Conservation (phyloP, 2,888 invertebrate genomes). For the Mimachlamys varia region DNA sequence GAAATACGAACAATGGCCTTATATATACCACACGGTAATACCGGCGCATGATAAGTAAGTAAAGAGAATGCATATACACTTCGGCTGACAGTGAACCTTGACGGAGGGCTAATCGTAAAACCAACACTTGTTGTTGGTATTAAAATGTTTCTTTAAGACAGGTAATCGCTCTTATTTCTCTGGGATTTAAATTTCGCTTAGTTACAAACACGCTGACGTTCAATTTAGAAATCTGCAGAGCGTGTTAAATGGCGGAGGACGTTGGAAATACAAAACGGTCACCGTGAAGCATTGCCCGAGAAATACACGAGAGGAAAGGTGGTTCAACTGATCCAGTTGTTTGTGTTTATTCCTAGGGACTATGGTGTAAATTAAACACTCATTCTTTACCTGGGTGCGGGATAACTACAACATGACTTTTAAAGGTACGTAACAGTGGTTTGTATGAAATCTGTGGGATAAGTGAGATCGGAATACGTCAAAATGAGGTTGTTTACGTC, state of each 20-base stretch:
- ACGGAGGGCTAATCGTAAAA: neutral
- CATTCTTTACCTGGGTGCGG: neutral
- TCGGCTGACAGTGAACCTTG: neutral
- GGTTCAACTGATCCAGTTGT: neutral
- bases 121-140: slow-evolving; percentile 24
- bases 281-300: too few species aligned
- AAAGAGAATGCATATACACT: neutral
- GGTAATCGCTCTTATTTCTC: slow-evolving; percentile 11
- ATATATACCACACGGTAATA: neutral
- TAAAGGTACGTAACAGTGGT: neutral
- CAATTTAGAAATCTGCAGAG: neutral
- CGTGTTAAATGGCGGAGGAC: neutral
- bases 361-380: neutral
- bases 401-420: neutral
- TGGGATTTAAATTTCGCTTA: slow-evolving; percentile 13
- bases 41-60: neutral
- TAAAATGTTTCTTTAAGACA: slow-evolving; percentile 24
- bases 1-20: neutral
- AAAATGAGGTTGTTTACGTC: slow-evolving; percentile 67
- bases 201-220: slow-evolving; percentile 21
- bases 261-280: neutral
- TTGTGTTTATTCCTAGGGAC: neutral
- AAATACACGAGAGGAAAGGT: neutral
- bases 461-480: neutral
- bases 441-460: neutral